Conservation (phyloP, 2,888 invertebrate species). For the Andrena camellia region DNA sequence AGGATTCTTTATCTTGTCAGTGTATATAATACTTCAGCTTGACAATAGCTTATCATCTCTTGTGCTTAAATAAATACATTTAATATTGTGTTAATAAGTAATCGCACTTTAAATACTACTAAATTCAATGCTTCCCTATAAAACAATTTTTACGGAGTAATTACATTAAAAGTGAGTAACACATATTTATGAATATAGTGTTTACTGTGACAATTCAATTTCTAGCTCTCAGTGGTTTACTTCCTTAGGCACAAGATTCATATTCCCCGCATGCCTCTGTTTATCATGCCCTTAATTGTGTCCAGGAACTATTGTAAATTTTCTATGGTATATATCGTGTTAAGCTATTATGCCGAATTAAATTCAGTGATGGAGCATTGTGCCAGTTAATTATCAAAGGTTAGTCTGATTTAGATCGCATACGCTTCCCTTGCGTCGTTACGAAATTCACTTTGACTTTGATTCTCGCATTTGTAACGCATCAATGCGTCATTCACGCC, state of each 20-base stretch:
- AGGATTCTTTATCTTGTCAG: constrained; percentile 38
- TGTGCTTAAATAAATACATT: constrained; percentile 22
- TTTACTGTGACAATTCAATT: constrained; percentile 26
- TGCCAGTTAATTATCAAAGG: constrained; percentile 25
- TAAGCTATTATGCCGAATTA: constrained; percentile 18
- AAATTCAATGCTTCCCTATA: constrained; percentile 31
- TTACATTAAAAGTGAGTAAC: constrained; percentile 22
- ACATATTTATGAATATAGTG: constrained; percentile 32
- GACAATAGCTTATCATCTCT: constrained; percentile 28
- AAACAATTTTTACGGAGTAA: constrained; percentile 15
- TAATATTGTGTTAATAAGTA: constrained; percentile 36
- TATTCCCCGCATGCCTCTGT: neutral
- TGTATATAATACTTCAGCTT: constrained; percentile 32
- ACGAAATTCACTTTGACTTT: constrained; percentile 68
- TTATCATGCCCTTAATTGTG: constrained; percentile 16
- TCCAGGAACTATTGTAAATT: constrained; percentile 22
- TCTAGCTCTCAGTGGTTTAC: constrained; percentile 16
- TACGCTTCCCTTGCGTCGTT: constrained; percentile 36
- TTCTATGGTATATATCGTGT: constrained; percentile 2
- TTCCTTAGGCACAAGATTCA: constrained; percentile 21
- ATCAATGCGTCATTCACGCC: constrained; percentile 66
- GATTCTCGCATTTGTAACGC: constrained; percentile 64
- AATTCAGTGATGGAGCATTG: constrained; percentile 19
- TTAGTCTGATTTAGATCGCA: constrained; percentile 31
- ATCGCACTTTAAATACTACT: constrained; percentile 45